A percentile compares a stretch with the other conserved stretches of the same genome.
phyloP scores from a whole-genome alignment of 2,888 invertebrate species.

The Oligia fasciuncula region DNA sequence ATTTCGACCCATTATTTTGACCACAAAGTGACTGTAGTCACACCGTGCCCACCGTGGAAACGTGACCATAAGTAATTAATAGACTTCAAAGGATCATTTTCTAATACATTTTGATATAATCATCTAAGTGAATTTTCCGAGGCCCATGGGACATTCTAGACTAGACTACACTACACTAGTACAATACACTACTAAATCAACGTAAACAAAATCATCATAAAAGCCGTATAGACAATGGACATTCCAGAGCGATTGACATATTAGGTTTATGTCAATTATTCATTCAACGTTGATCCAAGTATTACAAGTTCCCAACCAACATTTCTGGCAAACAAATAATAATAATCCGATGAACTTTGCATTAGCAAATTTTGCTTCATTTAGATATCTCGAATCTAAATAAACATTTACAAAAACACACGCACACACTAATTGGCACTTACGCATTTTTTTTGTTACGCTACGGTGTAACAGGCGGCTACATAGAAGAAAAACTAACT shows the following conservation, averaged over 20 bases:
- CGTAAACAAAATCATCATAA: conserved; percentile 20
- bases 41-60: conserved; percentile 69
- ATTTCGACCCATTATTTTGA: conserved; percentile 88
- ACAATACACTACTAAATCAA: conserved; percentile 17
- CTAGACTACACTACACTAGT: conserved; percentile 1
- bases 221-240: conserved; percentile 15
- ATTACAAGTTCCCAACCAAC: background rate
- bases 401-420: conserved; percentile 3
- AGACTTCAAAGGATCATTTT: background rate
- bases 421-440: background rate
- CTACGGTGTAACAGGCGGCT: conserved; percentile 51
- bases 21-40: conserved; percentile 82
- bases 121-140: background rate
- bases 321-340: conserved; percentile 11
- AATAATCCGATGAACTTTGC: background rate
- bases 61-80: background rate
- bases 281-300: background rate
- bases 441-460: conserved; percentile 32
- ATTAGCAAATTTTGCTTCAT: background rate
- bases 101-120: background rate
- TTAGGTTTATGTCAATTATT: background rate
- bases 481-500: conserved; percentile 40
- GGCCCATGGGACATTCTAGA: too few relatives aligned
- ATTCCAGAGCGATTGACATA: conserved; percentile 6
- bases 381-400: background rate